Evolutionary conservation across 2,113 vertebrate genomes (phyloP).

Genomic region (Chaetodon auriga): DNA sequence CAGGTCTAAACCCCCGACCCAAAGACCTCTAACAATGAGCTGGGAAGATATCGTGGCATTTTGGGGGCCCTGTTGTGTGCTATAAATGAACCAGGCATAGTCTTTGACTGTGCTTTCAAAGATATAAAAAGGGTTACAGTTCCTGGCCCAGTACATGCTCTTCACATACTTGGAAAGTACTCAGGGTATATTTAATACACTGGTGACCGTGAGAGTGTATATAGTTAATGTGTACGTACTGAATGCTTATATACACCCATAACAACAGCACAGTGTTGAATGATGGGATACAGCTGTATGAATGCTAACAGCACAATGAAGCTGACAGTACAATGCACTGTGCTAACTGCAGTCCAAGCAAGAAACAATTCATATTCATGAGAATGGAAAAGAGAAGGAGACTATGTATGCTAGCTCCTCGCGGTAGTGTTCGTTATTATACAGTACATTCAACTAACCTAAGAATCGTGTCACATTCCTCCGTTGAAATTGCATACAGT

Average conservation of each 20-base stretch:
- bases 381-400: conserved; percentile 21
- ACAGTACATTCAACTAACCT: conserved; percentile 76
- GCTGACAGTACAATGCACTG: conserved; percentile 5
- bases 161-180: conserved; percentile 49
- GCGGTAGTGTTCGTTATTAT: conserved; percentile 55
- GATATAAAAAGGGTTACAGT: conserved; percentile 10
- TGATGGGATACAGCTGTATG: conserved; percentile 31
- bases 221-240: conserved; percentile 75
- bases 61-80: neutral
- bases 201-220: conserved; percentile 34
- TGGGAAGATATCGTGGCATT: neutral
- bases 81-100: neutral
- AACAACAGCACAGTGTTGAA: conserved; percentile 18
- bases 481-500: conserved; percentile 59
- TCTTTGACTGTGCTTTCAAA: conserved; percentile 19
- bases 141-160: conserved; percentile 21
- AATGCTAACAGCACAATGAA: conserved; percentile 39
- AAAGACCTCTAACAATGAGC: neutral
- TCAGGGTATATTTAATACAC: conserved; percentile 58
- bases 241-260: conserved; percentile 72
- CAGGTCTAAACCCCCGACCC: neutral
- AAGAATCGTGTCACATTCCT: conserved; percentile 63
- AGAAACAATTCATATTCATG: conserved; percentile 25
- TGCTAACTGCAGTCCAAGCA: conserved; percentile 34
- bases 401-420: conserved; percentile 20